Evolutionary conservation across 2,888 invertebrate genomes (phyloP).

Genomic region (Gastrophysa polygoni): DNA sequence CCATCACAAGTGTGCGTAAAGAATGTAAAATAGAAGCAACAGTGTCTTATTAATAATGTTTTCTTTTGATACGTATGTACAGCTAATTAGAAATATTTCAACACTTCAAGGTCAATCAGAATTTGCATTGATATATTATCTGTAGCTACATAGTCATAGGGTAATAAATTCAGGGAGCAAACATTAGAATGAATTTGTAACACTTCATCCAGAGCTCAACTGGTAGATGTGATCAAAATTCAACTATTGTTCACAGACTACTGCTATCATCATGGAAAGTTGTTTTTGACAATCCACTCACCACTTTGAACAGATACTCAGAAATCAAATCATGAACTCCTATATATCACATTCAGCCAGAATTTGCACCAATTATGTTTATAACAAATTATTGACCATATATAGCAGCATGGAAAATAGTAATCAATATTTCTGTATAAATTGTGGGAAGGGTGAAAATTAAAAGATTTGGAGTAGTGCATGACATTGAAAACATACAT

Average conservation of each 20-base stretch:
- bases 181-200: neutral
- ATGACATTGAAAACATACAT: too few relatives aligned
- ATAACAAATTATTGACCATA: too few relatives aligned
- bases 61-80: constrained; percentile 19
- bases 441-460: too few relatives aligned
- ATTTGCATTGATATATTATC: neutral
- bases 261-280: neutral
- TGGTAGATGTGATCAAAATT: neutral
- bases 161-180: neutral
- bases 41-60: constrained; percentile 13
- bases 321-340: too few relatives aligned
- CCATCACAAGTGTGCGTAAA: constrained; percentile 38
- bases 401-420: too few relatives aligned
- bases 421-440: too few relatives aligned
- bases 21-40: constrained; percentile 31
- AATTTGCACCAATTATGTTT: too few relatives aligned
- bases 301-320: too few relatives aligned
- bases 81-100: constrained; percentile 8
- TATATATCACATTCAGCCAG: too few relatives aligned
- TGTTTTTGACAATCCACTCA: neutral
- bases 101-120: neutral
- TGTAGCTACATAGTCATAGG: constrained; percentile 5
- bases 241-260: neutral
- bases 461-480: too few relatives aligned
- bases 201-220: neutral